phyloP scores from a whole-genome alignment of 2,888 invertebrate species.

The Cataglyphis albicans region DNA sequence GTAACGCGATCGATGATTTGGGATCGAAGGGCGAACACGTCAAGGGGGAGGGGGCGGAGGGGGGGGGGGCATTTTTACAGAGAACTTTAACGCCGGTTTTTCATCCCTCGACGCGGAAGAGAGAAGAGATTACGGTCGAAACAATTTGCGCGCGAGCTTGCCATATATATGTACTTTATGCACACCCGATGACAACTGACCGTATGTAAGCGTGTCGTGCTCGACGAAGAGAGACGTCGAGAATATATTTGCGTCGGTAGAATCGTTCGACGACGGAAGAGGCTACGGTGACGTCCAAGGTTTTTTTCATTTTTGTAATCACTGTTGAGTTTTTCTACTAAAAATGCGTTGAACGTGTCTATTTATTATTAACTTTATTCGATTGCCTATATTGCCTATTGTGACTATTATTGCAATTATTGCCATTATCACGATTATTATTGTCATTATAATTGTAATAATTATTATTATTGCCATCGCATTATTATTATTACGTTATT shows the following conservation, averaged over 20 bases:
- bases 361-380: constrained; percentile 79
- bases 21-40: not conserved
- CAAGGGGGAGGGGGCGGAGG: too few species aligned
- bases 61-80: constrained; percentile 65
- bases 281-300: constrained; percentile 65
- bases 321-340: constrained; percentile 82
- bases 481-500: constrained; percentile 50
- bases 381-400: constrained; percentile 65
- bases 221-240: constrained; percentile 26
- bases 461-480: constrained; percentile 59
- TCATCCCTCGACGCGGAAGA: constrained; percentile 27
- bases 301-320: constrained; percentile 77
- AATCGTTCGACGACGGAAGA: constrained; percentile 57
- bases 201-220: not conserved
- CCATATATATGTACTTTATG: not conserved
- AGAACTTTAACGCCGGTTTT: constrained; percentile 42
- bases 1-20: constrained; percentile 11
- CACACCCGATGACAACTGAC: constrained; percentile 7
- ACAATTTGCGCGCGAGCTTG: constrained; percentile 5
- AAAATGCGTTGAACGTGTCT: constrained; percentile 79
- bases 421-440: constrained; percentile 56
- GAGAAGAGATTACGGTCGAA: constrained; percentile 16
- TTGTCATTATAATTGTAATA: constrained; percentile 62
- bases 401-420: constrained; percentile 68
- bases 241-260: constrained; percentile 29